Conservation (phyloP, 2,888 invertebrate species). For the Spisula subtruncata region DNA sequence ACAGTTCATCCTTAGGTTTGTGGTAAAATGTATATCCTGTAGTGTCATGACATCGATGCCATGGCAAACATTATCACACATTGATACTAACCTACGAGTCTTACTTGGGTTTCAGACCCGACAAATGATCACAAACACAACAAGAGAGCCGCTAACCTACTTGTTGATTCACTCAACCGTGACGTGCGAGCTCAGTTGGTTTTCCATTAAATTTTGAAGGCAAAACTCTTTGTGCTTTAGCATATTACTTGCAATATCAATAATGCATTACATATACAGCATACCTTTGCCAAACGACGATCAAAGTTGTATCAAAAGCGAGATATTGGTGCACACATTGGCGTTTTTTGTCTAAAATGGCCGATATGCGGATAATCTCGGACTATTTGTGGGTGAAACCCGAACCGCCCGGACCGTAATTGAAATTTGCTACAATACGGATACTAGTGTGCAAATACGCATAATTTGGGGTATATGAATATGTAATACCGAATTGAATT, state of each 20-base stretch:
- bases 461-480: no score
- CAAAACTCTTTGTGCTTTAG: background rate
- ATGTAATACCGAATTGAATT: no score
- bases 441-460: no score
- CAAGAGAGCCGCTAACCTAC: background rate
- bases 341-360: slow-evolving; percentile 7
- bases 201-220: background rate
- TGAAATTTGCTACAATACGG: background rate
- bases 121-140: no score
- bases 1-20: no score
- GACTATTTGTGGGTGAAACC: background rate
- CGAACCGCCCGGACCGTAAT: background rate
- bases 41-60: no score
- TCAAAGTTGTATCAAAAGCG: background rate
- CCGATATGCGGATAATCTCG: slow-evolving; percentile 3
- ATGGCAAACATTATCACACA: no score
- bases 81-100: no score
- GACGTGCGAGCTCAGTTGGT: background rate
- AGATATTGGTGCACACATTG: background rate
- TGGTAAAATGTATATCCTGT: no score
- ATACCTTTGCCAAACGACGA: background rate
- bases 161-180: slow-evolving; percentile 28
- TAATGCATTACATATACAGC: background rate
- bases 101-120: no score
- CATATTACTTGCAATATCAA: background rate